Percentiles rank a stretch among this genome's conserved stretches.
These are phyloP conservation scores for Cairina moschata DNA, from an alignment of 2,113 vertebrate genomes.

Conservation along the genomic window DNA sequence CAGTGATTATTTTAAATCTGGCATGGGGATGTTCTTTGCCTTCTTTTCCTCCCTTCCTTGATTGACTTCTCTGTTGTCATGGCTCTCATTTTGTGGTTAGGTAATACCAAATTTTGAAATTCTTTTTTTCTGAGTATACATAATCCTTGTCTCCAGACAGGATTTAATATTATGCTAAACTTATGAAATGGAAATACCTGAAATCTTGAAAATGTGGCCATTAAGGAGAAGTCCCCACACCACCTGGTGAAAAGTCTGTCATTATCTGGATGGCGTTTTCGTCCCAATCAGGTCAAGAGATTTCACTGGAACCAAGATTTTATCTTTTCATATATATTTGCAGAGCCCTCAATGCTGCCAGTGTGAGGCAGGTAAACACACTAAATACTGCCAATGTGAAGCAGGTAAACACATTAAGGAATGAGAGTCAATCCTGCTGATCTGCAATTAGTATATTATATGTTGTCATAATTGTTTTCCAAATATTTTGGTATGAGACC, in stretches of 20 bases:
- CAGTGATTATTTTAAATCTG: neutral
- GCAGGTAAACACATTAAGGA: neutral
- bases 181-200: neutral
- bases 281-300: neutral
- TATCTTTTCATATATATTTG: neutral
- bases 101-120: slow-evolving; percentile 13
- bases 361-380: neutral
- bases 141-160: neutral
- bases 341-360: neutral
- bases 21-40: neutral
- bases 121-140: neutral
- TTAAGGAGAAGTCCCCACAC: neutral
- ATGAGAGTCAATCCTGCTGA: neutral
- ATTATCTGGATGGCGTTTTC: neutral
- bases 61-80: slow-evolving; percentile 27
- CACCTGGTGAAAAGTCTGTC: neutral
- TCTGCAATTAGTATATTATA: neutral
- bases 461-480: neutral
- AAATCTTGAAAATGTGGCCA: neutral
- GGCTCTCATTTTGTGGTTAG: neutral
- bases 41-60: neutral
- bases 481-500: neutral
- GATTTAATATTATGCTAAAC: neutral
- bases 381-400: neutral
- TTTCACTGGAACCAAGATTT: neutral